Evolutionary conservation across 2,888 invertebrate genomes (phyloP), one percentile per base, ranked within the genome.

Genomic region (Macaria notata): DNA sequence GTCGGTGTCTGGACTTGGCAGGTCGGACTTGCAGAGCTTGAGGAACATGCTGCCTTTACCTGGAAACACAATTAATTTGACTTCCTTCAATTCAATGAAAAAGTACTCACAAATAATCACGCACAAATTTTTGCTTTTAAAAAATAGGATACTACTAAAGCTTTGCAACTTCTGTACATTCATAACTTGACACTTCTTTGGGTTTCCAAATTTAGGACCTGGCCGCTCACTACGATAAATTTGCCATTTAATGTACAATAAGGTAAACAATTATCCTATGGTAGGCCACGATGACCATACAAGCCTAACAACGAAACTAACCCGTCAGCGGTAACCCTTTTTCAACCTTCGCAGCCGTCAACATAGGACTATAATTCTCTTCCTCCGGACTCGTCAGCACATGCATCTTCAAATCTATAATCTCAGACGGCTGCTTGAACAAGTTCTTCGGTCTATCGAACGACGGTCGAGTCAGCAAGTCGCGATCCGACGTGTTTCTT

Each of bases 271-370:
- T n/a, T n/a, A n/a, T n/a, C n/a, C n/a, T n/a, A n/a, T n/a, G n/a
- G n/a, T n/a, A n/a, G n/a, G n/a, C 19, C 19, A 19, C 2, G 19
- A 19, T 19, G 19, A 19, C 19, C 19, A 19, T 19, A 19, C 19
- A 19, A 19, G 19, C 19, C 19, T 2, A 19, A 19, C 19, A 1
- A n/a, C 4, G 1, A 9, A 9, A 56, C 52, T 80, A 84, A 83
- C 93, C 93, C 46, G 92, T 84, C 39, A 93, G 76, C 8, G 90
- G 86, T 9, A 93, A 75, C 30, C 92, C 93, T 57, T 83, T 87
- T 42, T 90, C 91, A 33, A 76, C 67, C 59, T 83, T 89, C 8
- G 77, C 77, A 30, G 75, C 68, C 36, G 76, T 69, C 44, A 87
- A 68, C 53, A 88, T 69, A 1, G 84, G 78, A 65, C 79, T 84